A percentile compares a stretch with the other conserved stretches of the same genome.
phyloP scores from a whole-genome alignment of 1,140 invertebrate genomes.

The Nasonia giraulti region DNA sequence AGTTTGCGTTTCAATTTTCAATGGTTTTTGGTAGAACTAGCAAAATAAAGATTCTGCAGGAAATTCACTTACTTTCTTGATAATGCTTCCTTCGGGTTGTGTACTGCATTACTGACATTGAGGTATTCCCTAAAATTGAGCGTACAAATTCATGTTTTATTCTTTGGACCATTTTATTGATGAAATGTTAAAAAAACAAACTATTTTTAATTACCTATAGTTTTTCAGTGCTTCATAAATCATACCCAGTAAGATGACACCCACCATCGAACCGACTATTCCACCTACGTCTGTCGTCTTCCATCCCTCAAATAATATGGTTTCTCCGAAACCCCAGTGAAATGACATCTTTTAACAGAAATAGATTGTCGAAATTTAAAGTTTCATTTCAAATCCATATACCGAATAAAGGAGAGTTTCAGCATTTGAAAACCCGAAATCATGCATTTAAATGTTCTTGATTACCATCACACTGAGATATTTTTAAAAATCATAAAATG shows the following conservation, averaged over 20 bases:
- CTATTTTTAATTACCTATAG: conserved; percentile 62
- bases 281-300: conserved; percentile 59
- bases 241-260: conserved; percentile 62
- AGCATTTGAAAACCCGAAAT: no score
- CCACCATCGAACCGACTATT: conserved; percentile 64
- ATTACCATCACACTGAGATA: no score
- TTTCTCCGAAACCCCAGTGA: conserved; percentile 66
- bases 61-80: conserved; percentile 49
- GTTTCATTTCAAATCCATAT: not conserved
- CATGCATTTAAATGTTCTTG: no score
- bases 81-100: not conserved
- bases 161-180: not conserved
- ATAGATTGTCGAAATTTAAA: not conserved
- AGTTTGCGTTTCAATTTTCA: not conserved
- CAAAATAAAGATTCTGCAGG: not conserved
- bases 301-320: conserved; percentile 68
- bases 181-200: no score
- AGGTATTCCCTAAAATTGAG: conserved; percentile 61
- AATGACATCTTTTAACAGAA: conserved; percentile 64
- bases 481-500: no score
- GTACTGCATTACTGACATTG: conserved; percentile 43
- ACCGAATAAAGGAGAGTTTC: no score
- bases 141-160: not conserved
- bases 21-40: not conserved
- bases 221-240: conserved; percentile 69